Evolutionary conservation across 2,113 vertebrate species (phyloP), one percentile per base, ranked within the genome.

Genomic region (Alligator mississippiensis): DNA sequence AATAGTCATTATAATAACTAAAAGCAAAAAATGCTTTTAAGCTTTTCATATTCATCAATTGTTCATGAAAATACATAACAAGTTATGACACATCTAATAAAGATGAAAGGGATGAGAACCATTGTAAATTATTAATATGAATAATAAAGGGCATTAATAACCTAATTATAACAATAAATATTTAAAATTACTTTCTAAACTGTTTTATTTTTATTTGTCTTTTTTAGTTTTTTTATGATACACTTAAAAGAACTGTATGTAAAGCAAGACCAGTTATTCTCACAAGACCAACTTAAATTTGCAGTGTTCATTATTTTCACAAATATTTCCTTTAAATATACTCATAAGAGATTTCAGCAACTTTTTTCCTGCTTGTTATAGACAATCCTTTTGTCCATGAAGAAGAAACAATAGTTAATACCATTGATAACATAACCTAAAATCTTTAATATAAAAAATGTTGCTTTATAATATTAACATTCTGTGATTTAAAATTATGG

Each of bases 121-220:
- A 93, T 92, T 74, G 66, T 93, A 85, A 96, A 96, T 89, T 94
- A 96, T 94, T 96, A 88, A 92, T 90, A n/a, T 6, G 60, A 80
- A 96, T 95, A 95, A 80, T 95, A 96, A 89, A 96, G 64, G 76
- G 21, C 76, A 74, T 95, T 93, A 94, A 94, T 88, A 79, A 57
- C 95, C 94, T 96, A 96, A 96, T 96, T 93, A 96, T 93, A 90
- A 55, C 4, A 55, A 88, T 91, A 96, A 92, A 90, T 97, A 96
- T 77, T 92, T 92, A 87, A 94, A 93, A 96, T 92, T 89, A 87
- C 79, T 91, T 96, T 97, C 89, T 14, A 91, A 94, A 84, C 76
- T 92, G 79, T 55, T 95, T 97, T 97, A 91, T 95, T 97, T 97
- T 96, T 92, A 93, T 93, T 96, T 88, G 82, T 79, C 91, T 93